Conservation (phyloP, 2,113 vertebrate species). For the Dinomys branickii region DNA sequence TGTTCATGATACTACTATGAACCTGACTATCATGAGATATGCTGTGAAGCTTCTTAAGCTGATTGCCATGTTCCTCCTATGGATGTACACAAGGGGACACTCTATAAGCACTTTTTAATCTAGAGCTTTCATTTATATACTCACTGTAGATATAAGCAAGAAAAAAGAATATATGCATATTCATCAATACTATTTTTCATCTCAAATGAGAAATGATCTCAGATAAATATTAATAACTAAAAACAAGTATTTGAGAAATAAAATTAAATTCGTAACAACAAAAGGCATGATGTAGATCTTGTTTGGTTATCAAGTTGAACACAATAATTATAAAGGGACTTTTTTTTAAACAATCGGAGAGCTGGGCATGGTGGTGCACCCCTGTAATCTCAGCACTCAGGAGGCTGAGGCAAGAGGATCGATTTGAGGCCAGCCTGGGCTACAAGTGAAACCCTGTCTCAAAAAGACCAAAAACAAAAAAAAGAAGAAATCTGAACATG, state of each 20-base stretch:
- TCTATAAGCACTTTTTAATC: neutral
- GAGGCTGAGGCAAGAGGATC: no score
- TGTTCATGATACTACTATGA: neutral
- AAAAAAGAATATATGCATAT: neutral
- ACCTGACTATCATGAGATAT: neutral
- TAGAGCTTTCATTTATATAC: neutral
- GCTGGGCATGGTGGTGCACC: no score
- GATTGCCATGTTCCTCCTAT: neutral
- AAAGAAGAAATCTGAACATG: neutral
- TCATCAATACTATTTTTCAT: conserved; percentile 1
- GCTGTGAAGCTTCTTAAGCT: neutral
- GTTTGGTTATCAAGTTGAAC: conserved; percentile 22
- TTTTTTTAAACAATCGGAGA: neutral
- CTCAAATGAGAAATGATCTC: conserved; percentile 34
- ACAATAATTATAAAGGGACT: conserved; percentile 28
- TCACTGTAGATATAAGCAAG: neutral
- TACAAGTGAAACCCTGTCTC: no score
- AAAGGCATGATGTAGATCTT: conserved; percentile 3
- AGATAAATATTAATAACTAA: conserved; percentile 14
- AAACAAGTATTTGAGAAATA: conserved; percentile 22
- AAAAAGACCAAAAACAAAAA: no score
- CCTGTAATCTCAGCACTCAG: no score
- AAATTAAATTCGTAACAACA: conserved; percentile 46
- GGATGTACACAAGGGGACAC: neutral
- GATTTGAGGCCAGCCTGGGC: no score